Evolutionary conservation across 2,113 vertebrate species (phyloP).

Genomic region (Callocephalon fimbriatum): DNA sequence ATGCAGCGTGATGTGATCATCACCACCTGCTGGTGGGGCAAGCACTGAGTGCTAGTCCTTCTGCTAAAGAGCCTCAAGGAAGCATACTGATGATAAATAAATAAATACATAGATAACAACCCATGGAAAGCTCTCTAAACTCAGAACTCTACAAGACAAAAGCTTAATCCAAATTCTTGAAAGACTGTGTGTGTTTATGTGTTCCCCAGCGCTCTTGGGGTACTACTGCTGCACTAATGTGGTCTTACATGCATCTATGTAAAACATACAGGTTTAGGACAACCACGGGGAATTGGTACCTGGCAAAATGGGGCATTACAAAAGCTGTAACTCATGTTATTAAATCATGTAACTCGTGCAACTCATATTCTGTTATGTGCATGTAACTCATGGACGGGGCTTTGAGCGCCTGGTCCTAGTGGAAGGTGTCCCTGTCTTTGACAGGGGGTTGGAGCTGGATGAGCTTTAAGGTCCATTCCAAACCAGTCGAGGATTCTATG

Average conservation of each 20-base stretch:
- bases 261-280: background rate
- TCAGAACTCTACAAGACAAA: background rate
- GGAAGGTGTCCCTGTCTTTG: background rate
- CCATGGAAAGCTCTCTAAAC: background rate
- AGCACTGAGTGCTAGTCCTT: background rate
- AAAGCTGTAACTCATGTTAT: background rate
- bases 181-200: background rate
- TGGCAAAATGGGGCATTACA: background rate
- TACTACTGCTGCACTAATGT: background rate
- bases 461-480: background rate
- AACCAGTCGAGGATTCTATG: background rate
- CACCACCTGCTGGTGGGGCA: background rate
- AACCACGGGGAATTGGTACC: background rate
- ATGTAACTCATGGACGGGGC: background rate
- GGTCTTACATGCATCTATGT: background rate
- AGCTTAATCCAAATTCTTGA: background rate
- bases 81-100: background rate
- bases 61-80: background rate
- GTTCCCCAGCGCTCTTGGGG: background rate
- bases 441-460: background rate
- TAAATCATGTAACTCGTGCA: background rate
- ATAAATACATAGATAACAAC: background rate
- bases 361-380: background rate
- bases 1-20: fast-evolving
- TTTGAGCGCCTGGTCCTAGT: background rate